Evolutionary conservation across 2,888 invertebrate species (phyloP).

Genomic region (Plemyria rubiginata): DNA sequence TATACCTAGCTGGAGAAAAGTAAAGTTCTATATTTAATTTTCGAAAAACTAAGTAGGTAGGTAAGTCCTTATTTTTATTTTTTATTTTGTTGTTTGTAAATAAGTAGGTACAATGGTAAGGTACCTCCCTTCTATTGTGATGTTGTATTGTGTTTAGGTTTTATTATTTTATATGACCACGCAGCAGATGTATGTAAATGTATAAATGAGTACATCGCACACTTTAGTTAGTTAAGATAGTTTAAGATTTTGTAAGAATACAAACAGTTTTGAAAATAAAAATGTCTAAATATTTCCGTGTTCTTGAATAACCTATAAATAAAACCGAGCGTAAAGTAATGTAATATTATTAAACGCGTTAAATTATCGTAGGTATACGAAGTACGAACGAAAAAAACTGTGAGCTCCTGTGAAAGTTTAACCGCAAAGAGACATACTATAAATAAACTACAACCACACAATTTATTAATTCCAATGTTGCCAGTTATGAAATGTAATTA

Average conservation of each 20-base stretch:
- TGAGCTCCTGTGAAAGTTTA: too few relatives aligned
- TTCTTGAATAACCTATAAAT: background rate
- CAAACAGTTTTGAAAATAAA: slow-evolving; percentile 11
- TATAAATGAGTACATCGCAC: slow-evolving; percentile 12
- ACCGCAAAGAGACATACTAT: background rate
- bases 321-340: background rate
- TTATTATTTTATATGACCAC: background rate
- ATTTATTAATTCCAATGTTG: slow-evolving; percentile 23
- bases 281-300: slow-evolving; percentile 8
- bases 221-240: slow-evolving; percentile 13
- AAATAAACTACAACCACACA: slow-evolving; percentile 11
- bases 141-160: background rate
- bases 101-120: background rate
- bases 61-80: background rate
- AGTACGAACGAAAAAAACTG: too few relatives aligned
- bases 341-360: too few relatives aligned
- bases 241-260: slow-evolving; percentile 16
- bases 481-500: slow-evolving; percentile 27
- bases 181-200: slow-evolving; percentile 11
- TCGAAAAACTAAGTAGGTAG: too few relatives aligned
- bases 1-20: too few relatives aligned
- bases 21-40: too few relatives aligned
- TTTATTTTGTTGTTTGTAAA: background rate
- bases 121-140: too few relatives aligned
- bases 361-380: too few relatives aligned